phyloP scores from a whole-genome alignment of 2,113 vertebrate species.

The Cavia aperea region DNA sequence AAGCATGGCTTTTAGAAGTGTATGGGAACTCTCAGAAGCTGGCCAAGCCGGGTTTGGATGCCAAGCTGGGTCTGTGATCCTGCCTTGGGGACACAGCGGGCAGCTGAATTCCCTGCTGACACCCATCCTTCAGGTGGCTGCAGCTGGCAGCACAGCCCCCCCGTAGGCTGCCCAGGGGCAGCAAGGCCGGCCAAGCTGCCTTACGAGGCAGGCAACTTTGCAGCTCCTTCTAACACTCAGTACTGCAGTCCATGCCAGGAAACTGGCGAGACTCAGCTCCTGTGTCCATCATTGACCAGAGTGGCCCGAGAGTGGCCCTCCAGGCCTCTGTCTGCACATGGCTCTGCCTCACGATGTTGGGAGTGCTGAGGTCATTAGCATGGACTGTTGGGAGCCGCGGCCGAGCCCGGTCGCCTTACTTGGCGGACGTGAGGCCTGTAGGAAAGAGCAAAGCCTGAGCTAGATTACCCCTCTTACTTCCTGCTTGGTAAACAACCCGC shows the following conservation, averaged over 20 bases:
- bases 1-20: neutral
- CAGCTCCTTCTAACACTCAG: neutral
- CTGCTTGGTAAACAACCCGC: too few species aligned
- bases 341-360: neutral
- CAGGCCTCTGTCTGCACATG: neutral
- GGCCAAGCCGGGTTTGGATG: neutral
- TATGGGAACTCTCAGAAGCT: neutral
- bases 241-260: neutral
- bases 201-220: neutral
- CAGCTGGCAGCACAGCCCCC: neutral
- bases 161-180: too few species aligned
- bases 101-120: neutral
- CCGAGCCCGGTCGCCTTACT: too few species aligned
- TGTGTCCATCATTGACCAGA: neutral
- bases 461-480: too few species aligned
- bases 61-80: too few species aligned
- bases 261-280: neutral
- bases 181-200: neutral
- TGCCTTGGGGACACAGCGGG: too few species aligned
- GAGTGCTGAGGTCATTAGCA: neutral
- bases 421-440: too few species aligned
- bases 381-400: too few species aligned
- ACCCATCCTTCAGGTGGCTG: too few species aligned
- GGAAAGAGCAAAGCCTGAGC: too few species aligned
- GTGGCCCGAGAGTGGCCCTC: neutral